Evolutionary conservation across 2,888 invertebrate genomes (phyloP), one percentile per base, ranked within the genome.

Genomic region (Phyllotreta striolata): DNA sequence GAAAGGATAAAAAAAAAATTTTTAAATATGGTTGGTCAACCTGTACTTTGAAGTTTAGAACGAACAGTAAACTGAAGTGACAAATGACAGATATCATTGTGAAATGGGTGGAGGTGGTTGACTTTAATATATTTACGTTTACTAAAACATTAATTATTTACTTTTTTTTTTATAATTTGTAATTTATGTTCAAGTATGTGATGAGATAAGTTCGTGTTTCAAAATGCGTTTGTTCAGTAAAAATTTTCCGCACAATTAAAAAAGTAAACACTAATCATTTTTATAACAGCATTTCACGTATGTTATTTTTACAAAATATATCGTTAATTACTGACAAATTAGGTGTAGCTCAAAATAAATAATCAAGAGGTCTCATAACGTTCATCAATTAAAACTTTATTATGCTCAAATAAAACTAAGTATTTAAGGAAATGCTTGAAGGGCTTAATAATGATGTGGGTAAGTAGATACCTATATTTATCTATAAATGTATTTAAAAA

Each of bases 71-170:
- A 47, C 34, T 47, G 8, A 47, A 14, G 37, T 52, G 49, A 24
- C 41, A 49, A 37, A 37, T 24, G 49, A 24, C 41, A 49, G 41
- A 37, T n/a, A n/a, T 44, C 9, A 35, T 60, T 60, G 60, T 60
- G 60, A 60, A 60, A 60, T 60, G 60, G 60, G 60, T 60, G 60
- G 60, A 41, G 52, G 52, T 52, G 60, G 52, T 52, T 52, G 35
- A 60, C 35, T 52, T 38, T 9, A 60, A 9, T 44, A 3, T 60
- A 60, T 60, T 60, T 60, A 49, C 54, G 52, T 52, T 60, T 44
- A 60, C 14, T 59, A 41, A 41, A 49, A 51, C 43, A 41, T 39
- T 51, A 51, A 41, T 59, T 58, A 58, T 10, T 40, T 35, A 49
- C 35, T 37, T 35, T 37, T 40, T 49, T 47, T 51, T 51, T 7